Evolutionary conservation across 1,140 invertebrate genomes (phyloP).

Genomic region (Rhizoglyphus robini): DNA sequence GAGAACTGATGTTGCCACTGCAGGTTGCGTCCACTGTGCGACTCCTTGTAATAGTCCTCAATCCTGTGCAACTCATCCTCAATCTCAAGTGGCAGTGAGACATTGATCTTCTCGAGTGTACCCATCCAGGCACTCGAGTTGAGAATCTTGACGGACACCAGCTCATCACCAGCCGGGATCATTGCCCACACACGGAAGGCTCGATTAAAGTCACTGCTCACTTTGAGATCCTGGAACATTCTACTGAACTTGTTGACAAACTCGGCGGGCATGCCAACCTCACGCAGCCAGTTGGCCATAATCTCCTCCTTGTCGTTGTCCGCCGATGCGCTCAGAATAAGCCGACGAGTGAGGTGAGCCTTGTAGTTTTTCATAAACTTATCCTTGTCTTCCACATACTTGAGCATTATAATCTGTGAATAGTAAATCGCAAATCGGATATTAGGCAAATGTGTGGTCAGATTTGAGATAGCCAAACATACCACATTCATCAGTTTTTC

Average conservation of each 20-base stretch:
- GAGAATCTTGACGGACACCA: slow-evolving; percentile 62
- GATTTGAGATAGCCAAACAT: slow-evolving; percentile 34
- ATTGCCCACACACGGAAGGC: slow-evolving; percentile 54
- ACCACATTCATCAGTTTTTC: slow-evolving; percentile 76
- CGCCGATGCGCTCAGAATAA: slow-evolving; percentile 88
- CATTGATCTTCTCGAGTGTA: slow-evolving; percentile 79
- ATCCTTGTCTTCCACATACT: slow-evolving; percentile 99
- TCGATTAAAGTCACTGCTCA: slow-evolving; percentile 90
- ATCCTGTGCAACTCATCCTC: slow-evolving; percentile 94
- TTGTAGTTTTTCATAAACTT: slow-evolving; percentile 99
- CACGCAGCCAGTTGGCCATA: slow-evolving; percentile 81
- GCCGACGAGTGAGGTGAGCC: slow-evolving; percentile 84
- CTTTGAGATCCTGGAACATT: slow-evolving; percentile 89
- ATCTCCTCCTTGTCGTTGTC: slow-evolving; percentile 99
- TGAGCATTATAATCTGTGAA: slow-evolving; percentile 70
- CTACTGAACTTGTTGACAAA: slow-evolving; percentile 92
- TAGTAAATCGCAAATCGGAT: too few relatives aligned
- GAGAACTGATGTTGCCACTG: slow-evolving; percentile 99
- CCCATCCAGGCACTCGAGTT: slow-evolving; percentile 97
- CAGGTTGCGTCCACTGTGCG: slow-evolving; percentile 92
- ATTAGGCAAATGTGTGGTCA: too few relatives aligned
- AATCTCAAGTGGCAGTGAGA: slow-evolving; percentile 86
- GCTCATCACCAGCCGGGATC: slow-evolving; percentile 30
- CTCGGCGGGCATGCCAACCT: slow-evolving; percentile 97
- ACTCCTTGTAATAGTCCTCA: slow-evolving; percentile 54